phyloP scores from a whole-genome alignment of 2,113 vertebrate species.

The Cottus gobio region DNA sequence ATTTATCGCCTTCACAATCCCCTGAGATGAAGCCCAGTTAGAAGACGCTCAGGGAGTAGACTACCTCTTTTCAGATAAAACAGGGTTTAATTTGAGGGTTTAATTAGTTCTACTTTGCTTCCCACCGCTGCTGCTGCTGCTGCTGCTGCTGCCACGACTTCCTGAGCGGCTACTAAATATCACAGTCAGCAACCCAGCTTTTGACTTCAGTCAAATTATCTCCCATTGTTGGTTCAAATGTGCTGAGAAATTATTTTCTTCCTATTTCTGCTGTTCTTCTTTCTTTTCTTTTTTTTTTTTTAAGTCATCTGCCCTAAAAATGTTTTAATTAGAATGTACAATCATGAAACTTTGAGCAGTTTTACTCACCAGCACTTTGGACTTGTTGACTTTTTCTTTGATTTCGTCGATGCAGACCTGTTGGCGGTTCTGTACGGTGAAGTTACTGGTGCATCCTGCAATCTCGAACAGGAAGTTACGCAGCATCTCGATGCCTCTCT shows the following conservation, averaged over 20 bases:
- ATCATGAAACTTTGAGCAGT: not conserved
- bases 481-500: conserved; percentile 94
- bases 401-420: conserved; percentile 91
- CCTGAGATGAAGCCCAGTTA: conserved; percentile 74
- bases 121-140: conserved; percentile 18
- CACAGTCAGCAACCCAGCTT: not conserved
- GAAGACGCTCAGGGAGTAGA: conserved; percentile 47
- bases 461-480: conserved; percentile 97
- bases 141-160: conserved; percentile 26
- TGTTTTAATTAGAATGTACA: not conserved
- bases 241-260: not conserved
- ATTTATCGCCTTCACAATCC: conserved; percentile 58
- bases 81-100: conserved; percentile 69
- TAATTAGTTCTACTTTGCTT: conserved; percentile 70
- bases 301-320: not conserved
- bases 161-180: not conserved
- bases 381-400: conserved; percentile 90
- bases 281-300: too few species aligned
- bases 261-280: not conserved
- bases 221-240: not conserved
- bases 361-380: conserved; percentile 94
- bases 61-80: conserved; percentile 63
- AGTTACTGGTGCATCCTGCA: conserved; percentile 93
- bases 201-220: conserved; percentile 10
- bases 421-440: conserved; percentile 95